phyloP scores from a whole-genome alignment of 2,797 vertebrate genomes.

The Leptodactylus fallax region DNA sequence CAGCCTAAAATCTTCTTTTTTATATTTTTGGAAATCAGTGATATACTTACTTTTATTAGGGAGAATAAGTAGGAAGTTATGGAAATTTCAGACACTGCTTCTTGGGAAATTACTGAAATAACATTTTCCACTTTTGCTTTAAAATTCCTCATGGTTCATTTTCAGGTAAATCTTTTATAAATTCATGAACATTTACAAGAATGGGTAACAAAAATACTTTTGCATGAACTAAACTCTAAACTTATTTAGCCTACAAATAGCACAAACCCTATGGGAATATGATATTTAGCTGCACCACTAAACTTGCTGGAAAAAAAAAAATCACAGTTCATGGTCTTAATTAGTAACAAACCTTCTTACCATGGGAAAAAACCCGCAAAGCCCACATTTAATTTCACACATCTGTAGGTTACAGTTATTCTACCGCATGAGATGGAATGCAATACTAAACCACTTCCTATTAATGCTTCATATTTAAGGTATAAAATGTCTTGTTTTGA shows the following conservation, averaged over 20 bases:
- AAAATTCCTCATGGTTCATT: background rate
- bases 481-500: slow-evolving; percentile 26
- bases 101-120: background rate
- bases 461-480: background rate
- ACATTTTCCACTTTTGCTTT: background rate
- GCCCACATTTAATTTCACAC: background rate
- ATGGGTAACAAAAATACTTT: background rate
- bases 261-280: background rate
- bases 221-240: background rate
- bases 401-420: background rate
- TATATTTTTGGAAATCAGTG: background rate
- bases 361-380: background rate
- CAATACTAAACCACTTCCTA: background rate
- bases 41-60: background rate
- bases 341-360: background rate
- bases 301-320: background rate
- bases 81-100: background rate
- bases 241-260: background rate
- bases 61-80: background rate
- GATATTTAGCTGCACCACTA: background rate
- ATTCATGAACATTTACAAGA: background rate
- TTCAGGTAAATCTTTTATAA: background rate
- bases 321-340: slow-evolving; percentile 3
- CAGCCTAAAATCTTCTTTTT: background rate
- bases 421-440: background rate